phyloP scores from a whole-genome alignment of 2,113 vertebrate species.

The Corythaeola cristata region DNA sequence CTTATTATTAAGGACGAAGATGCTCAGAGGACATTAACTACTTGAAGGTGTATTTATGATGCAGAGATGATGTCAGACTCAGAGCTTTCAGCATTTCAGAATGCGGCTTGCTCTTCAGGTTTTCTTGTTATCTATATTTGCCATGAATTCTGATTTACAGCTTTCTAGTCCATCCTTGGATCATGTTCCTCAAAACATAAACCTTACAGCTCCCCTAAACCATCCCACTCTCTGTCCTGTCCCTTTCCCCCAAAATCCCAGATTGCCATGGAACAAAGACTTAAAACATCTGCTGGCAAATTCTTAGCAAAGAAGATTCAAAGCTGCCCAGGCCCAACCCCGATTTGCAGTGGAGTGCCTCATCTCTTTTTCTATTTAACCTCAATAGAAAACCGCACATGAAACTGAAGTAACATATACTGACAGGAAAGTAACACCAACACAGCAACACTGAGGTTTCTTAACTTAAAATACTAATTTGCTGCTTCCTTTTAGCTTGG shows the following conservation, averaged over 20 bases:
- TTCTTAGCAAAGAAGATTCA: background rate
- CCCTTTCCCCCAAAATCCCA: background rate
- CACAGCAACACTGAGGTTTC: background rate
- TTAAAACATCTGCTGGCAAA: background rate
- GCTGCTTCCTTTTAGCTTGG: background rate
- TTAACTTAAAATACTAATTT: background rate
- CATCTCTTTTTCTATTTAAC: background rate
- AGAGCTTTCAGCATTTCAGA: background rate
- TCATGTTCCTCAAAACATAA: background rate
- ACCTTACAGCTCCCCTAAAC: background rate
- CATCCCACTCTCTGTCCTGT: background rate
- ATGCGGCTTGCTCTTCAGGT: background rate
- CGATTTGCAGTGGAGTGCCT: background rate
- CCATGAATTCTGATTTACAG: background rate
- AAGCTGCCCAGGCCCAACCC: background rate
- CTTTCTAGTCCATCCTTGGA: background rate
- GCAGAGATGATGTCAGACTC: background rate
- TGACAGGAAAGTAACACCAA: background rate
- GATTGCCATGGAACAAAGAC: background rate
- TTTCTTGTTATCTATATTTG: background rate
- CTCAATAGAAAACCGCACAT: no score
- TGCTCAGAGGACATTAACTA: background rate
- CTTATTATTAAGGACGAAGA: background rate
- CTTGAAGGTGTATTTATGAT: background rate
- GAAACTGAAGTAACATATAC: background rate